phyloP scores from a whole-genome alignment of 1,140 invertebrate species.

The Neodiprion fabricii region DNA sequence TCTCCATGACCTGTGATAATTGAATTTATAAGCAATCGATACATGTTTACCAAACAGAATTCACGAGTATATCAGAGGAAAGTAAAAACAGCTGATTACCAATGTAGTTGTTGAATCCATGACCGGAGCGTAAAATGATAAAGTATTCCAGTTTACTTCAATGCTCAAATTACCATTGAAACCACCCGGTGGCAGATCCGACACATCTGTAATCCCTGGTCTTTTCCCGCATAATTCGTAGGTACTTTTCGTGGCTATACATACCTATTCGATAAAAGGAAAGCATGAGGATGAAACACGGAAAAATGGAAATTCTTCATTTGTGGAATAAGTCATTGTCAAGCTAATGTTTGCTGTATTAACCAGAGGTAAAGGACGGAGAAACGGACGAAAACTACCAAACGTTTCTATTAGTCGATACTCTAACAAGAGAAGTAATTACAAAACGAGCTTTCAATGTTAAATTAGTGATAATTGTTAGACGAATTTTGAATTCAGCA shows the following conservation, averaged over 20 bases:
- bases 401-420: too few relatives aligned
- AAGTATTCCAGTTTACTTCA: conserved; percentile 34
- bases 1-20: conserved; percentile 39
- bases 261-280: conserved; percentile 27
- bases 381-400: too few relatives aligned
- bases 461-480: too few relatives aligned
- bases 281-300: conserved; percentile 21
- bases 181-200: conserved; percentile 29
- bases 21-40: conserved; percentile 11
- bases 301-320: conserved; percentile 8
- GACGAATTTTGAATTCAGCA: too few relatives aligned
- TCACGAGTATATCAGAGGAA: neutral
- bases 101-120: conserved; percentile 40
- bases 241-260: conserved; percentile 28
- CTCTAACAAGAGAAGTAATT: too few relatives aligned
- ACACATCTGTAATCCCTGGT: conserved; percentile 34
- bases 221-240: conserved; percentile 47
- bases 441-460: too few relatives aligned
- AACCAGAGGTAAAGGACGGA: too few relatives aligned
- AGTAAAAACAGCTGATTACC: conserved; percentile 32
- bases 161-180: conserved; percentile 45
- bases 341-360: too few relatives aligned
- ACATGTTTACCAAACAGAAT: conserved; percentile 18
- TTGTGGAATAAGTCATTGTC: neutral
- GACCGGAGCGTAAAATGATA: conserved; percentile 38